Evolutionary conservation across 2,888 invertebrate species (phyloP).

Genomic region (Idaea biselata): DNA sequence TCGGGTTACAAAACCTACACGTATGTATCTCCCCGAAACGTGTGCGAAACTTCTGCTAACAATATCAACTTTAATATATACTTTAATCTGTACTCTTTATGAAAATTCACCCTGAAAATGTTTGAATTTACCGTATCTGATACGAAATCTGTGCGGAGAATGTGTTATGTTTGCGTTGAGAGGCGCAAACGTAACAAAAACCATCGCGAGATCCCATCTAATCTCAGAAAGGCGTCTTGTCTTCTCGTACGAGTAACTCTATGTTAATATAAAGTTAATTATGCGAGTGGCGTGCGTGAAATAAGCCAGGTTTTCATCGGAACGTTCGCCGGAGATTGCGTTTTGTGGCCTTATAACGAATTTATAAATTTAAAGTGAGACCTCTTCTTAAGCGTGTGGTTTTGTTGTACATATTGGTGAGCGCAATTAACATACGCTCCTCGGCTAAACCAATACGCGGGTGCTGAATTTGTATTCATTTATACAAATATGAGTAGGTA

Average conservation of each 20-base stretch:
- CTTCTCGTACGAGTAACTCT: conserved; percentile 32
- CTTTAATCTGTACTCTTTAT: conserved; percentile 24
- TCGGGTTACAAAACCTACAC: not conserved
- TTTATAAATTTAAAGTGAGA: conserved; percentile 44
- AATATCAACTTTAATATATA: conserved; percentile 20
- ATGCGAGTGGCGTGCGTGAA: conserved; percentile 68
- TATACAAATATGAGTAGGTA: not conserved
- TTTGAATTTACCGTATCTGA: conserved; percentile 25
- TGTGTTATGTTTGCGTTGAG: conserved; percentile 19
- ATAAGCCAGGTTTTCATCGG: conserved; percentile 49
- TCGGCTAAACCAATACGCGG: not conserved
- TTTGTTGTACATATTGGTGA: conserved; percentile 8
- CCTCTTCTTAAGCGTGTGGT: conserved; percentile 22
- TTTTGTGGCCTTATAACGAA: conserved; percentile 42
- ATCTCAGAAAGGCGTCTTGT: conserved; percentile 43
- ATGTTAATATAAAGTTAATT: conserved; percentile 72
- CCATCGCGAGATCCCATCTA: conserved; percentile 45
- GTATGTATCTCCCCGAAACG: conserved; percentile 10
- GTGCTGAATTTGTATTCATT: not conserved
- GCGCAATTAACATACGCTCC: conserved; percentile 19
- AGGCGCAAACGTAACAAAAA: conserved; percentile 19
- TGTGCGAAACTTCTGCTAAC: conserved; percentile 23
- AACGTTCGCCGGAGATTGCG: conserved; percentile 48
- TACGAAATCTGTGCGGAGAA: conserved; percentile 22
- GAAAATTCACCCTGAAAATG: conserved; percentile 27